phyloP scores from a whole-genome alignment of 1,140 invertebrate species.

The Trigoniulus corallinus region DNA sequence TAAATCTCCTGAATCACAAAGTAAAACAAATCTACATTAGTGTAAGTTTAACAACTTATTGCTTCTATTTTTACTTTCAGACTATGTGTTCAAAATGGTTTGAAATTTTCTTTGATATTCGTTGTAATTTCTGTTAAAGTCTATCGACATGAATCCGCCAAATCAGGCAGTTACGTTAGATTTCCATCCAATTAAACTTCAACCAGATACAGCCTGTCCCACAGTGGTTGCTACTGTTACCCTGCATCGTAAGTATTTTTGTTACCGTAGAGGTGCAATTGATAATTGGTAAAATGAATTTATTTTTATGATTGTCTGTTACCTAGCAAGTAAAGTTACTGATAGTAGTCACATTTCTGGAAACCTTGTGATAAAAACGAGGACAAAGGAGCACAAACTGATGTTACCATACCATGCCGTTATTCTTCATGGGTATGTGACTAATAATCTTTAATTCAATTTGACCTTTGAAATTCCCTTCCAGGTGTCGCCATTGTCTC shows the following conservation, averaged over 20 bases:
- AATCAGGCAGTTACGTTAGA: conserved; percentile 33
- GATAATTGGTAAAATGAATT: no score
- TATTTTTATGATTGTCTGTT: no score
- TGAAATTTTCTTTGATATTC: neutral
- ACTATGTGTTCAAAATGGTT: conserved; percentile 2
- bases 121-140: no score
- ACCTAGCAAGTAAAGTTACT: no score
- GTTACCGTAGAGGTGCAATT: no score
- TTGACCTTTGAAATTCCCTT: no score
- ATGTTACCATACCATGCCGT: neutral
- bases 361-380: neutral
- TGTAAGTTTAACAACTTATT: no score
- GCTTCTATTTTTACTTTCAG: no score
- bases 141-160: conserved; percentile 25
- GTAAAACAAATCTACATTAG: conserved; percentile 48
- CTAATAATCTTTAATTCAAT: no score
- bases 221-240: conserved; percentile 50
- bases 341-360: neutral
- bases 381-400: neutral
- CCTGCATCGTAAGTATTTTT: conserved; percentile 48
- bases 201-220: conserved; percentile 38
- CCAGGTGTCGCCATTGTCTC: no score
- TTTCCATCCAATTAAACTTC: conserved; percentile 39
- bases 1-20: conserved; percentile 53
- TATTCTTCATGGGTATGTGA: neutral